Evolutionary conservation across 1,140 invertebrate genomes (phyloP), one percentile per base, ranked within the genome.

Genomic region (Habropoda laboriosa): DNA sequence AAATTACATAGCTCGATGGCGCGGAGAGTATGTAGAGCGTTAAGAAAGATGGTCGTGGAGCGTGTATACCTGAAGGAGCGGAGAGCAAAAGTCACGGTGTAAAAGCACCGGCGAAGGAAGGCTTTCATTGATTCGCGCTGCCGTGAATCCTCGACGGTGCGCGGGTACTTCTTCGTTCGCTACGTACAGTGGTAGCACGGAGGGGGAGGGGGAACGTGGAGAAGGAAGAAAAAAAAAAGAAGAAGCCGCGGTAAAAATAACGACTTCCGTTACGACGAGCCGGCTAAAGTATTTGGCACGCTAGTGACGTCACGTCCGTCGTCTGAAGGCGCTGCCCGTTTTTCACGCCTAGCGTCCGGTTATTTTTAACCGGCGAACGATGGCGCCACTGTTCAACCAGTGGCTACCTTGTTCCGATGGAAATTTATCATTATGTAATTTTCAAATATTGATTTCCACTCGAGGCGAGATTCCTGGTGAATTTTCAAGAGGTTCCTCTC

Each of bases 301-400:
- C 27, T 40, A 45, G 57, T 86, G 85, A 88, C 83, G 80, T 88
- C 86, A 88, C 70, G 81, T 86, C 78, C 81, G 86, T 64, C 79
- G 61, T 76, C 85, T 85, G 79, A 78, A 85, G 81, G 64, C 66
- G 66, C 57, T 55, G 79, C 12, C n/a, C 35, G 40, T 71, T 63
- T 53, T 79, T 79, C 58, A 32, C 27, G 47, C 21, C 3, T 8
- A n/a, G 21, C 35, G 18, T n/a, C n/a, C n/a, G 60, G 32, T 63
- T 79, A 79, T 79, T 73, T 73, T 73, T 63, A 38, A 63, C 47
- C 30, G 12, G 18, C 30, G 3, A n/a, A 45, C 45, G 57, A 60
- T 42, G 67, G 55, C 75, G 73, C 35, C 49, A n/a, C 49, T 40
- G 1, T 35, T 21, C 49, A 16, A 18, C 4, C 27, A 10, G 42